Conservation (phyloP, 2,113 vertebrate genomes). For the Notechis scutatus region DNA sequence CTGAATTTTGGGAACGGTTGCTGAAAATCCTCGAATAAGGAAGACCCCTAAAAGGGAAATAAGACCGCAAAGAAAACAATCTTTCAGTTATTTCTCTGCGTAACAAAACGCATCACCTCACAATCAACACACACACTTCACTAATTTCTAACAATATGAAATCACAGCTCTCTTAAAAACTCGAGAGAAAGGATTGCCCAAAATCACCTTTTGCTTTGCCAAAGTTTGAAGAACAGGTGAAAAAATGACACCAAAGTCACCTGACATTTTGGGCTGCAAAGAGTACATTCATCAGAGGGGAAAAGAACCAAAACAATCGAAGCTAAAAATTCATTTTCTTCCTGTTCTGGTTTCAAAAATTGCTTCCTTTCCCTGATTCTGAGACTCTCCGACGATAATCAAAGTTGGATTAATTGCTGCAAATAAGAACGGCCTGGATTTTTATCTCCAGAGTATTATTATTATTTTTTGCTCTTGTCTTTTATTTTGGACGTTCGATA, state of each 20-base stretch:
- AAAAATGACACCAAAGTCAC: background rate
- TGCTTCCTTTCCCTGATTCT: background rate
- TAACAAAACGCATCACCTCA: background rate
- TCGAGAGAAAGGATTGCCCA: fast-evolving
- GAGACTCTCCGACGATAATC: background rate
- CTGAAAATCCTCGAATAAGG: no score
- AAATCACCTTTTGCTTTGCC: background rate
- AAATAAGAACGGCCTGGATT: background rate
- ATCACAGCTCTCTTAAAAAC: background rate
- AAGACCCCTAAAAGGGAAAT: background rate
- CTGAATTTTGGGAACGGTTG: no score
- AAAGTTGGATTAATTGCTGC: no score
- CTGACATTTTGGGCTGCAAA: background rate
- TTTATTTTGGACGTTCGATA: background rate
- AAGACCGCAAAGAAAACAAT: background rate
- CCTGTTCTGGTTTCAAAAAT: background rate
- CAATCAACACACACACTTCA: background rate
- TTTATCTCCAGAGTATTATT: background rate
- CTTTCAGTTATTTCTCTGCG: background rate
- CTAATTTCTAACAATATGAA: background rate
- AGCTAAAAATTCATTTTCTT: background rate
- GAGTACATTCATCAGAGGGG: background rate
- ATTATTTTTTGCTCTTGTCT: background rate
- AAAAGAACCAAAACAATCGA: background rate
- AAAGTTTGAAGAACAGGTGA: fast-evolving